phyloP scores from a whole-genome alignment of 2,888 invertebrate species.

The Clivina fossor region DNA sequence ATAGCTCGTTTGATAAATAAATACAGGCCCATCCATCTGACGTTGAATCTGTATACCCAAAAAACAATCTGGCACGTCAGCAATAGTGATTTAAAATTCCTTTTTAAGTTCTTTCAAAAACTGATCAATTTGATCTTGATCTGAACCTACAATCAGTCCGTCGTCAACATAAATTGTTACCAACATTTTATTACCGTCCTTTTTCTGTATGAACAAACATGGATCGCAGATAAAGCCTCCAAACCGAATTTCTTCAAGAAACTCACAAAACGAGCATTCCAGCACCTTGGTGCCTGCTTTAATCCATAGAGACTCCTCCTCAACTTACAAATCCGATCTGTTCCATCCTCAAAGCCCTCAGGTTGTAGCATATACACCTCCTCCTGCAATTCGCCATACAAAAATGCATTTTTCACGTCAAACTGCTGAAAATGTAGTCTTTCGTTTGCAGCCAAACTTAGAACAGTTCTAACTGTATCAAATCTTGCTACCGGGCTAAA shows the following conservation, averaged over 20 bases:
- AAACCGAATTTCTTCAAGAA: slow-evolving; percentile 31
- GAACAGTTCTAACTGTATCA: slow-evolving; percentile 41
- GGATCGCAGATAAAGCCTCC: too few species aligned
- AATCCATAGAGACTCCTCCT: slow-evolving; percentile 47
- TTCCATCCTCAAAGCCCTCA: too few species aligned
- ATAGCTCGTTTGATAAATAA: slow-evolving; percentile 4
- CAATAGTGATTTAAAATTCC: too few species aligned
- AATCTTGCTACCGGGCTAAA: slow-evolving; percentile 44
- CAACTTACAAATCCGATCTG: slow-evolving; percentile 44
- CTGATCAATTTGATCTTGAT: too few species aligned
- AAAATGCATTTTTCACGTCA: slow-evolving; percentile 45
- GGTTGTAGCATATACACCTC: slow-evolving; percentile 47
- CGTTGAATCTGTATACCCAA: too few species aligned
- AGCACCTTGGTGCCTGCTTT: too few species aligned
- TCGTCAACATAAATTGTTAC: slow-evolving; percentile 16
- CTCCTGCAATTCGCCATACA: slow-evolving; percentile 42
- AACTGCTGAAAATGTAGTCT: slow-evolving; percentile 41
- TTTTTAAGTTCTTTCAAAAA: too few species aligned
- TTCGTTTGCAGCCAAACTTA: slow-evolving; percentile 41
- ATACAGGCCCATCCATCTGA: too few species aligned
- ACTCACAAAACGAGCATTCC: slow-evolving; percentile 43
- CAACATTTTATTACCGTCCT: slow-evolving; percentile 1
- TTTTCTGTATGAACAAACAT: too few species aligned
- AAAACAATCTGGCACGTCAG: too few species aligned
- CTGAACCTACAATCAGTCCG: too few species aligned